phyloP scores from a whole-genome alignment of 1,140 invertebrate genomes.

The Nasonia vitripennis region DNA sequence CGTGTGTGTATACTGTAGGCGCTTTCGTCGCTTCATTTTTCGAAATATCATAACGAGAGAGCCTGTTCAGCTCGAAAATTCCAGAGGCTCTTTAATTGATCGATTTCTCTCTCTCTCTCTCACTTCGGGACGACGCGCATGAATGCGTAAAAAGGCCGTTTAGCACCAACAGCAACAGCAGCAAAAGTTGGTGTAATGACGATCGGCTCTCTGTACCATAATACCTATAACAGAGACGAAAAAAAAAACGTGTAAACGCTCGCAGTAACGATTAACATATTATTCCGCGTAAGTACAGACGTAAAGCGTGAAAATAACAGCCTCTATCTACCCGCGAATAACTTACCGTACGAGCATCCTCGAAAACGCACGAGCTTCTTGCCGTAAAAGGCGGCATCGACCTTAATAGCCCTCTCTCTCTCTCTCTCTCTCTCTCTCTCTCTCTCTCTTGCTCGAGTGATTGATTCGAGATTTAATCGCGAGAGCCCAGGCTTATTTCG shows the following conservation, averaged over 20 bases:
- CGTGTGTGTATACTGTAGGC: not conserved
- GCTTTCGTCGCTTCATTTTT: not conserved
- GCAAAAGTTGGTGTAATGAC: not conserved
- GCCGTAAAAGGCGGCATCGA: constrained; percentile 21
- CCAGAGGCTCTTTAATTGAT: not conserved
- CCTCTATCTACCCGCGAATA: not conserved
- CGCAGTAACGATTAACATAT: not conserved
- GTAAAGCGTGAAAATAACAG: not conserved
- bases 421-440: not conserved
- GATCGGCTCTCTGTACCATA: not conserved
- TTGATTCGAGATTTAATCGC: constrained; percentile 37
- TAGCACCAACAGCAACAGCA: not conserved
- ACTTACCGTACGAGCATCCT: not conserved
- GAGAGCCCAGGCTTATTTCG: not conserved
- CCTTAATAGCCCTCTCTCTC: not conserved
- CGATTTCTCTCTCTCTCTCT: not conserved
- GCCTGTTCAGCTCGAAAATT: not conserved
- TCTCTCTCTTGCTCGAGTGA: not conserved
- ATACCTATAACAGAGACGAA: too few relatives aligned
- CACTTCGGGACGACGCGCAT: too few relatives aligned
- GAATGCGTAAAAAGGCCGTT: not conserved
- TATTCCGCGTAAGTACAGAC: not conserved
- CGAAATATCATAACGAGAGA: not conserved
- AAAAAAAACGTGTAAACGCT: too few relatives aligned
- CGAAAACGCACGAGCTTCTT: not conserved